Conservation (phyloP, 2,888 invertebrate species). For the Protodeltote pygarga region DNA sequence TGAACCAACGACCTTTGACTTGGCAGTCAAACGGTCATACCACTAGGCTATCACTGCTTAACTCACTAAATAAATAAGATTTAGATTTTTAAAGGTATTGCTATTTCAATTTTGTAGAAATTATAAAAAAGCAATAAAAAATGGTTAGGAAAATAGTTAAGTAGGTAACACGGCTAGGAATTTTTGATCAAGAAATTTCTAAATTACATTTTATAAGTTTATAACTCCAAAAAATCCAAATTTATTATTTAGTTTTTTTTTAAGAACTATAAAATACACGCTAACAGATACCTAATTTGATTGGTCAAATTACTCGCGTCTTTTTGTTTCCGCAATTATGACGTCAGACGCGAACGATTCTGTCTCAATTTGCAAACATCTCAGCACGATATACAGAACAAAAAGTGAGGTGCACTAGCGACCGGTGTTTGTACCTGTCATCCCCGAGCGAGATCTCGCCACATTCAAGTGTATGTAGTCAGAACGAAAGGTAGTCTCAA, state of each 20-base stretch:
- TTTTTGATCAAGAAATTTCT: conserved; percentile 12
- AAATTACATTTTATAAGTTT: too few species aligned
- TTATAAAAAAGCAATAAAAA: too few species aligned
- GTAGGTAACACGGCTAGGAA: too few species aligned
- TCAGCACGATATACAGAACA: conserved; percentile 62
- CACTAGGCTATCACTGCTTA: too few species aligned
- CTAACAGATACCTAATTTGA: conserved; percentile 12
- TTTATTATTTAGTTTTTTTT: conserved; percentile 9
- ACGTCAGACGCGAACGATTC: conserved; percentile 48
- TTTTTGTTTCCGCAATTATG: conserved; percentile 41
- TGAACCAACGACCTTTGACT: too few species aligned
- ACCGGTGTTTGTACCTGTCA: conserved; percentile 61
- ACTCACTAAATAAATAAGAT: too few species aligned
- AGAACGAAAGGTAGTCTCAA: conserved; percentile 72
- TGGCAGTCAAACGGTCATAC: too few species aligned
- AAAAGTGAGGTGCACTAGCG: conserved; percentile 70
- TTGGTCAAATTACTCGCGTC: conserved; percentile 12
- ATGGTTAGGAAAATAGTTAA: too few species aligned
- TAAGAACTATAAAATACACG: conserved; percentile 18
- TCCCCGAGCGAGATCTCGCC: conserved; percentile 64
- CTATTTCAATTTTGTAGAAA: too few species aligned
- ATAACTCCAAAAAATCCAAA: conserved; percentile 9
- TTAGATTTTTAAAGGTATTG: too few species aligned
- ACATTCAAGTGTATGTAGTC: conserved; percentile 74
- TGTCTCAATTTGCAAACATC: conserved; percentile 52